Conservation (phyloP, 2,797 vertebrate species). For the Typhlichthys subterraneus region DNA sequence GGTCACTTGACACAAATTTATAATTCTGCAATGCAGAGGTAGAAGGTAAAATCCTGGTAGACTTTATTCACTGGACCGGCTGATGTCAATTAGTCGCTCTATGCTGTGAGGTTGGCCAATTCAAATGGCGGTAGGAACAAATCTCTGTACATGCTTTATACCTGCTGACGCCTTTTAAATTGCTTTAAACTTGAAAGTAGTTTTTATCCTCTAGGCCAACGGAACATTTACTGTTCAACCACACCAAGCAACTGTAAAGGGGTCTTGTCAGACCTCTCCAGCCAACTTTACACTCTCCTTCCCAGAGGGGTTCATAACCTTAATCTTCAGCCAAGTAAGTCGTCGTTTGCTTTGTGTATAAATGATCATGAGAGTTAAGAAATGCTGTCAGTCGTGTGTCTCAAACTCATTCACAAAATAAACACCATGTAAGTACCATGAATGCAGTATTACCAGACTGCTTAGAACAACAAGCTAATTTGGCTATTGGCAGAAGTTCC, state of each 20-base stretch:
- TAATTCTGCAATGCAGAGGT: no score
- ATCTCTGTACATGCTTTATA: no score
- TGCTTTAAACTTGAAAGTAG: neutral
- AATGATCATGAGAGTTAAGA: neutral
- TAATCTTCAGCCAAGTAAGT: slow-evolving; percentile 70
- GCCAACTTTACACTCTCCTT: slow-evolving; percentile 48
- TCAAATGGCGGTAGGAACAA: no score
- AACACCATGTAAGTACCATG: no score
- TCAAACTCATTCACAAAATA: neutral
- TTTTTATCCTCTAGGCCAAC: slow-evolving; percentile 42
- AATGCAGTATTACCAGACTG: no score
- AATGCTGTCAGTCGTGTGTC: neutral
- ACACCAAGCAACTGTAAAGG: accelerated
- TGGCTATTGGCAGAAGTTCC: neutral
- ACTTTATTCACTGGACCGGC: no score
- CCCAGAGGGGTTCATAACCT: slow-evolving; percentile 50
- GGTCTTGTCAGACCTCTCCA: slow-evolving; percentile 6
- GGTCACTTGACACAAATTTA: no score
- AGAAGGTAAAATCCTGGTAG: no score
- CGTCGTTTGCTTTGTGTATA: neutral
- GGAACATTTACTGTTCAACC: slow-evolving; percentile 66
- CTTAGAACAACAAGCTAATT: no score
- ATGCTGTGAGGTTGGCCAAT: no score
- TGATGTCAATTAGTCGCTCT: no score
- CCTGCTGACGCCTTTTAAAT: no score